Base-by-base conservation (phyloP, 2,797 vertebrate genomes). In the Rhodeus uyekii region DNA sequence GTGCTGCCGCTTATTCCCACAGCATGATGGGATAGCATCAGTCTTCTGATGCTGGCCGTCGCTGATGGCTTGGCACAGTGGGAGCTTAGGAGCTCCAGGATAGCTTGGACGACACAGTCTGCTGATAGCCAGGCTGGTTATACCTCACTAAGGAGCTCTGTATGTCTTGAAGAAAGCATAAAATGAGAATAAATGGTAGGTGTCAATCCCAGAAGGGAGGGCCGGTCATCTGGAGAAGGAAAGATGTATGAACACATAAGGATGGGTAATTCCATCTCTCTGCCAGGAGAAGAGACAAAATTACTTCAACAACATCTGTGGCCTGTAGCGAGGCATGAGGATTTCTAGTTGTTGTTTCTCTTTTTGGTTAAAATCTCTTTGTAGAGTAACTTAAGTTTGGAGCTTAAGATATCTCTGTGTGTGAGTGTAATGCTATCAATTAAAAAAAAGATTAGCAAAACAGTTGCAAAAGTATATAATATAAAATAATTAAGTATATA, bases 151-250 rank as follows among this genome's bases (percentile, higher is more conserved):
- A 91, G 89, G 91, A 93, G 88, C 86, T 87, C 81, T 80, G 78
- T 74, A 73, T 60, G 61, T 87, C 67, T 81, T 78, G 83, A 81
- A 84, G 76, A 77, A 82, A 85, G 89, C 90, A 89, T 89, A 90
- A 90, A 94, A 95, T 95, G 92, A 95, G 92, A 94, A 95, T 94
- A 94, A 94, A 95, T 95, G 91, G 93, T 92, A 90, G 92, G 91
- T 94, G 94, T 94, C 93, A 92, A 89, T 93, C 92, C 90, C 88
- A 92, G 90, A 93, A 90, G 91, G 92, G 89, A 90, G 87, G 92
- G 89, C 87, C 89, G 93, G 92, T 94, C 92, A 93, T 90, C 92
- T 93, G 93, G 92, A 93, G 91, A 92, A 91, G 87, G 81, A 91
- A 94, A 95, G 93, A 95, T 93, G 89, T 93, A 95, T 91, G 93